Evolutionary conservation across 2,113 vertebrate species (phyloP), one percentile per base, ranked within the genome.

Genomic region (Malurus cyaneus): DNA sequence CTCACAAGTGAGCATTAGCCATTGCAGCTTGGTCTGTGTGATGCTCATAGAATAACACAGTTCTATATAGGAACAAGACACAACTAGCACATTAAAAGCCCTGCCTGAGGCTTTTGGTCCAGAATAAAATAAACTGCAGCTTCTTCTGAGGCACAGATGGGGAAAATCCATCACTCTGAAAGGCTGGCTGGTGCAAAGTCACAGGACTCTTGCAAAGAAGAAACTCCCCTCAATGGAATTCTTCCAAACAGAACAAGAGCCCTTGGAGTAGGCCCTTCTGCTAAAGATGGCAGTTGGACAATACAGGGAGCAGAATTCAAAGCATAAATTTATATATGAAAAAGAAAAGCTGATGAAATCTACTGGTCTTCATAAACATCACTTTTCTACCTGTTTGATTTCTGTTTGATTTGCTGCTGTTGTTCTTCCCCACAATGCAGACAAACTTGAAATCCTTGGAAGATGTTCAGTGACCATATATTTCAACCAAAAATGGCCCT

Each of bases 141-240:
- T 88, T 66, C 53, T 67, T 46, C 80, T 53, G 47, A 66, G 23
- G 65, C 46, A 73, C 29, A 73, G 60, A 34, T 1, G 2, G 46
- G 24, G 39, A 47, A 20, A 24, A 24, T 3, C 56, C 14, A n/a
- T 11, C 17, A 12, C 54, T 66, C 50, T 7, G 25, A 60, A 72
- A 72, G 21, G 23, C 54, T 76, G 47, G 18, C 18, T 39, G 16
- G 19, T 9, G 1, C 3, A 8, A 11, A 42, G 14, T 3, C 31
- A 24, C 25, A n/a, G 59, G 41, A 56, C 4, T 46, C 44, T 8
- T 15, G 53, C 19, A n/a, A 50, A 72, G 34, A 71, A 92, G 65
- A 20, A 56, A 49, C 1, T 5, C 1, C 5, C 6, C 8, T 20
- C n/a, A 41, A 0, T 0, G 11, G 24, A 32, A 42, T 6, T 29